A percentile compares a stretch with the other conserved stretches of the same genome.
These are phyloP conservation scores for Stenotaenia linearis DNA, from an alignment of 2,888 invertebrate genomes.

Conservation along the genomic window DNA sequence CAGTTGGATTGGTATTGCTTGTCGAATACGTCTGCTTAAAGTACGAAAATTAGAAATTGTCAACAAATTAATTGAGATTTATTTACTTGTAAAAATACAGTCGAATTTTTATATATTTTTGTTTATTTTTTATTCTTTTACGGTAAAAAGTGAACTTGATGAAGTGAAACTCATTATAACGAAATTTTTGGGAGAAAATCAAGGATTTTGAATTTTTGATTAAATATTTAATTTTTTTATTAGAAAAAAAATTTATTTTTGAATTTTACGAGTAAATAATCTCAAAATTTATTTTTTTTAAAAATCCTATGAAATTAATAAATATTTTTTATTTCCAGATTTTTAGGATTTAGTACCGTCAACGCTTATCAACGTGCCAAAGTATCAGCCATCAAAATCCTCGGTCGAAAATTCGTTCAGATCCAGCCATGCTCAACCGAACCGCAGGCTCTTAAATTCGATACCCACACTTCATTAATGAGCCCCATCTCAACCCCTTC, in stretches of 20 bases:
- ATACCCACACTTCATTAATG: background rate
- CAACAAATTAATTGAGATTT: no score
- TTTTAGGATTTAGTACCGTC: constrained; percentile 77
- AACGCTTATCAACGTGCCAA: constrained; percentile 87
- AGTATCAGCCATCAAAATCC: constrained; percentile 76
- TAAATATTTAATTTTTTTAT: no score
- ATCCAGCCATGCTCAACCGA: constrained; percentile 27
- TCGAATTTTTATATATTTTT: no score
- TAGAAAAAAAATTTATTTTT: background rate
- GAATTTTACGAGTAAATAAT: no score
- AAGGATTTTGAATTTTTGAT: no score
- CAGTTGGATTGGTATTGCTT: constrained; percentile 72
- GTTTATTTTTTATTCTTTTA: no score
- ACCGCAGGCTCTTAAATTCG: background rate
- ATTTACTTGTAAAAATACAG: no score
- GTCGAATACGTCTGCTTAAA: constrained; percentile 77
- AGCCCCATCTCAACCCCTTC: background rate
- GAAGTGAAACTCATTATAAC: no score
- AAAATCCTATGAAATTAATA: no score
- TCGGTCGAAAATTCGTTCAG: constrained; percentile 44
- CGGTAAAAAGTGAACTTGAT: background rate
- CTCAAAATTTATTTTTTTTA: constrained; percentile 10
- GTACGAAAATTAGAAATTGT: constrained; percentile 50
- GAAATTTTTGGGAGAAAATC: no score
- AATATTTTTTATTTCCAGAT: no score